Evolutionary conservation across 2,888 invertebrate species (phyloP).

Genomic region (Eupeodes latifasciatus): DNA sequence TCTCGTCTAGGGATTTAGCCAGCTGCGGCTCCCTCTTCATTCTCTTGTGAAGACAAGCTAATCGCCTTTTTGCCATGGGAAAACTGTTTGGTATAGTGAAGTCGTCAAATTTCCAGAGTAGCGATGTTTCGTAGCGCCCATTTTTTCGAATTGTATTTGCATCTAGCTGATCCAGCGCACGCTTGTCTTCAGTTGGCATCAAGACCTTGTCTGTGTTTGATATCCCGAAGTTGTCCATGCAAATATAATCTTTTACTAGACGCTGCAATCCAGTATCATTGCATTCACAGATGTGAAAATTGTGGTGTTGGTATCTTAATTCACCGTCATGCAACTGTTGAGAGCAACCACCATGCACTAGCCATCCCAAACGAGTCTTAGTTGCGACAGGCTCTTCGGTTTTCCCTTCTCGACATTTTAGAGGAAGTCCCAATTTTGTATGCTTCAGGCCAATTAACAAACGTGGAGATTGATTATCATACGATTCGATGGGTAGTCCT

Average conservation of each 20-base stretch:
- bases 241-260: not conserved
- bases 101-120: conserved; percentile 7
- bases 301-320: not conserved
- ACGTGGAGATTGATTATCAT: not conserved
- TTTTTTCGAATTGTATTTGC: not conserved
- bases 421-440: too few relatives aligned
- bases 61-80: conserved; percentile 3
- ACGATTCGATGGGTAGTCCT: conserved; percentile 2
- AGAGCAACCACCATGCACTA: conserved; percentile 23
- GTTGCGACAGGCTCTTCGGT: conserved; percentile 55
- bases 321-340: not conserved
- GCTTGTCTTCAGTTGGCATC: conserved; percentile 2
- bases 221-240: conserved; percentile 21
- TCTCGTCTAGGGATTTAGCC: not conserved
- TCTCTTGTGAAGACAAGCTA: not conserved
- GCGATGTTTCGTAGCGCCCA: not conserved
- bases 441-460: too few relatives aligned
- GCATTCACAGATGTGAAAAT: conserved; percentile 52
- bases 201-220: not conserved
- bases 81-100: not conserved
- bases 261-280: conserved; percentile 15
- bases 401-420: conserved; percentile 49
- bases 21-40: conserved; percentile 6
- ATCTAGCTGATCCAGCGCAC: not conserved
- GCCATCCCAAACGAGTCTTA: conserved; percentile 73